Conservation (phyloP, 1,140 invertebrate genomes). For the Drosophila parvula region DNA sequence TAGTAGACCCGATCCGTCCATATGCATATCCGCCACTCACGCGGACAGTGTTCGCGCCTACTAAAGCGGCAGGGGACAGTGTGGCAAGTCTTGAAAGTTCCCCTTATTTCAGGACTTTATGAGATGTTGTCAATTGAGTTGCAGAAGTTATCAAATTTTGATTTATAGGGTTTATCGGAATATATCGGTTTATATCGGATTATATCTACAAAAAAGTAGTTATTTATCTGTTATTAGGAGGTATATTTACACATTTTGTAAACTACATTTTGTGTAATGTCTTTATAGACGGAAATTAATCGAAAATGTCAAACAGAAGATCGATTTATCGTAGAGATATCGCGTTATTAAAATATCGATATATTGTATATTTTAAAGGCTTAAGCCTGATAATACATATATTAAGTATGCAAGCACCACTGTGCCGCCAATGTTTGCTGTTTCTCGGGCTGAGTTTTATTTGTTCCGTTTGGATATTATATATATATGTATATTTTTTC, state of each 20-base stretch:
- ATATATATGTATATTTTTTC: conserved; percentile 31
- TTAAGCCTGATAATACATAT: background rate
- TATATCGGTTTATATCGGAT: no score
- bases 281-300: no score
- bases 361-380: background rate
- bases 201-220: no score
- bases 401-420: conserved; percentile 18
- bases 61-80: conserved; percentile 27
- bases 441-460: conserved; percentile 55
- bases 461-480: conserved; percentile 68
- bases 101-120: background rate
- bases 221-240: no score
- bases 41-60: conserved; percentile 55
- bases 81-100: background rate
- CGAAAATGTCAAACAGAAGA: no score
- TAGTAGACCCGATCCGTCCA: conserved; percentile 45
- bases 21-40: conserved; percentile 73
- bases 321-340: no score
- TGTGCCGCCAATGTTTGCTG: conserved; percentile 41
- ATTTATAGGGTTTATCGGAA: no score
- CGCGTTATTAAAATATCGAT: no score
- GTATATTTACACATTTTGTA: no score
- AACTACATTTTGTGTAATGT: no score
- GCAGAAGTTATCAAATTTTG: no score
- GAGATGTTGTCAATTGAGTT: background rate